Conservation (phyloP, 2,888 invertebrate species). For the Diloba caeruleocephala region DNA sequence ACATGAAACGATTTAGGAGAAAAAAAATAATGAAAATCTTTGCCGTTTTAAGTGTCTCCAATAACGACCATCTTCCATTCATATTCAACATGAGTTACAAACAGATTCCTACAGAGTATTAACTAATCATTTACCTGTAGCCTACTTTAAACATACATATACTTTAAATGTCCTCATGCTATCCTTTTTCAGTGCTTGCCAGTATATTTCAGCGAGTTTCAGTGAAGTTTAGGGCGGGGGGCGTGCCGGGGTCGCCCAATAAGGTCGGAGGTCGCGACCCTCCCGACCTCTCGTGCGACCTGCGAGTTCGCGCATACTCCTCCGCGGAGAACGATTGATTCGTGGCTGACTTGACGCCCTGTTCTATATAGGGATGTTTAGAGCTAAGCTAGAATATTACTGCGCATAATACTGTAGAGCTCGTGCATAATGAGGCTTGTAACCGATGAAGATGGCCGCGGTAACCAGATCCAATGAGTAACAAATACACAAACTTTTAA, state of each 20-base stretch:
- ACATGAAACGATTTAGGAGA: too few relatives aligned
- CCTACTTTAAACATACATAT: background rate
- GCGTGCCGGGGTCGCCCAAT: conserved; percentile 87
- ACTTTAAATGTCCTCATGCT: conserved; percentile 54
- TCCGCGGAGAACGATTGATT: conserved; percentile 50
- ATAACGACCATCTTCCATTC: too few relatives aligned
- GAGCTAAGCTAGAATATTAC: conserved; percentile 8
- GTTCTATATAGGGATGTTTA: conserved; percentile 20
- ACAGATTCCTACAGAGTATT: background rate
- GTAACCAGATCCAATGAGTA: too few relatives aligned
- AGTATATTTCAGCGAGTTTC: conserved; percentile 64
- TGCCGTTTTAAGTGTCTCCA: too few relatives aligned
- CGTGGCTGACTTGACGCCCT: conserved; percentile 52
- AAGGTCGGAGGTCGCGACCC: conserved; percentile 86
- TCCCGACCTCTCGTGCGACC: conserved; percentile 70
- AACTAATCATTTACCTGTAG: conserved; percentile 7
- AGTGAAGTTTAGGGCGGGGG: conserved; percentile 71
- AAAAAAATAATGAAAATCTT: too few relatives aligned
- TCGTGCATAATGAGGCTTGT: too few relatives aligned
- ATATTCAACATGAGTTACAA: too few relatives aligned
- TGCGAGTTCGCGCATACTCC: conserved; percentile 60
- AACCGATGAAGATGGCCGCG: too few relatives aligned
- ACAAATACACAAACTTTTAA: too few relatives aligned
- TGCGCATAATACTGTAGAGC: too few relatives aligned
- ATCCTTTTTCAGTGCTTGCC: conserved; percentile 57